Evolutionary conservation across 2,888 invertebrate genomes (phyloP), one percentile per base, ranked within the genome.

Genomic region (Pyrrhia umbra): DNA sequence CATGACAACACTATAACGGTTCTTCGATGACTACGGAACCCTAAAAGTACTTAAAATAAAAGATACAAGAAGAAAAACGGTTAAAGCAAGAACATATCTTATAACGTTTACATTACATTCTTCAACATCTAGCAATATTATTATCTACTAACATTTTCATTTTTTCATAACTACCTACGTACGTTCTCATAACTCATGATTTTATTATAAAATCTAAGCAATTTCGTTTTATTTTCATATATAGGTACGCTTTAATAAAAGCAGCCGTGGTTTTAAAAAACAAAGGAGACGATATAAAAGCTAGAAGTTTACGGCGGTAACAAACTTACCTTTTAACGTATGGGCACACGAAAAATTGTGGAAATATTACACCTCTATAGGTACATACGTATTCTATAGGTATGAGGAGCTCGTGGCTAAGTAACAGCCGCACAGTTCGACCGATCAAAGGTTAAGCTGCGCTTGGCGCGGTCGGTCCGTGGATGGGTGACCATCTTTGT

Each of bases 191-290:
- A 71, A 51, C 34, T 67, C 42, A 51, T 15, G 51, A 70, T 52
- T 67, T 67, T 71, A 63, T 39, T 63, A 71, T 52, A 49, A 67
- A 71, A 63, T 43, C 74, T 39, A 15, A 72, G n/a, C 49, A 25
- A 15, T 42, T 51, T 55, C 30, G 25, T 51, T 52, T 72, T 25
- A 46, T 30, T 30, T 30, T 13, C 3, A 8, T 46, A n/a, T 37
- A n/a, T 9, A 8, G 10, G 2, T n/a, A n/a, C n/a, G n/a, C 21
- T 52, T 73, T 43, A 30, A 56, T 72, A 64, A 54, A 63, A 67
- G 34, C 65, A 34, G 34, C 42, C 2, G 3, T 16, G 8, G 43
- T 68, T 68, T 52, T 16, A 70, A 59, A n/a, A 70, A 68, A 62
- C n/a, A 71, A 54, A 54, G 9, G 25, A 54, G 10, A 21, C 25